Evolutionary conservation across 2,888 invertebrate genomes (phyloP), one percentile per base, ranked within the genome.

Genomic region (Elegia similella): DNA sequence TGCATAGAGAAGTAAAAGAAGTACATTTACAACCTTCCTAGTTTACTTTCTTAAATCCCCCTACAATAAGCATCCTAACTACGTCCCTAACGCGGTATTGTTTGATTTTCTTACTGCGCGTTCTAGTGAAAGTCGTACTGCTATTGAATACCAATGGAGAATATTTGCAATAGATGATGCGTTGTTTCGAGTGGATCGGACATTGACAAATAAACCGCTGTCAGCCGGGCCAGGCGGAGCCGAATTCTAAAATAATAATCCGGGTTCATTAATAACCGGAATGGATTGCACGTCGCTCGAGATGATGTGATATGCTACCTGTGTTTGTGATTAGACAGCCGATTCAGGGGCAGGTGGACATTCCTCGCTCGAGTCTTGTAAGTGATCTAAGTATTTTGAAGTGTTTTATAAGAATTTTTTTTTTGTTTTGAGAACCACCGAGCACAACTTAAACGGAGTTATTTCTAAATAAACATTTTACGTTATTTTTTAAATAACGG

Each of bases 151-250:
- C 75, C 77, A 78, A 80, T 75, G 73, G 23, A 68, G 32, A 76
- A 79, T 82, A 80, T 83, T 85, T 74, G 81, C 80, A 70, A 72
- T 67, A 68, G 73, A 76, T 74, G 77, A 79, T 72, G 73, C 59
- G 60, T 50, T 34, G 30, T 7, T 16, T 55, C 64, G 64, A 72
- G 73, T 70, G 70, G 67, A 75, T 68, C 72, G 73, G 87, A 86
- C 86, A 76, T 80, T 85, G 87, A 87, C 82, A 82, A 84, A 87
- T 87, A 84, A 78, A 80, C 75, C 68, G 80, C 86, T 85, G 87
- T 88, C 87, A 83, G 78, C 52, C 42, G 23, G 30, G 72, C 73
- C 76, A 74, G 76, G 72, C 77, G 38, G 59, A 76, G 76, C 78
- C 78, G 82, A 82, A 79, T 82, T 81, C 80, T 76, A 80, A 80